Evolutionary conservation across 92 coral and sea anemone species (phyloP).

Genomic region (Phenganax marumi): DNA sequence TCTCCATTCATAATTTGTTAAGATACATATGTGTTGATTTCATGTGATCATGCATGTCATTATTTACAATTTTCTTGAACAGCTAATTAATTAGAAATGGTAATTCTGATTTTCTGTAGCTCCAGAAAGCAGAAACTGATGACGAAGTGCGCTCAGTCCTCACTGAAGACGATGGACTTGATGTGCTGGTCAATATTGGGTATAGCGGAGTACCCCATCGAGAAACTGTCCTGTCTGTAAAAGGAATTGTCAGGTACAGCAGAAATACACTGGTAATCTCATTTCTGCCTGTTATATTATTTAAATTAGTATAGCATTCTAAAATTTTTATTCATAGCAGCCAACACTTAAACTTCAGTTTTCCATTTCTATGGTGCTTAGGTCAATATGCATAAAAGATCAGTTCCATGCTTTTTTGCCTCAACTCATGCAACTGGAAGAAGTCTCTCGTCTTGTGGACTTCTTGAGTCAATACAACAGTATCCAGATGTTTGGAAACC

Average conservation of each 20-base stretch:
- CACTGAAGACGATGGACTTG: constrained; percentile 54
- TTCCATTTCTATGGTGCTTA: background rate
- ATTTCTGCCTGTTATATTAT: constrained; percentile 10
- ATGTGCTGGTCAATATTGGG: constrained; percentile 54
- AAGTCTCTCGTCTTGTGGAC: constrained; percentile 39
- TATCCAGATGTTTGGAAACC: constrained; percentile 38
- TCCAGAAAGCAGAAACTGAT: constrained; percentile 53
- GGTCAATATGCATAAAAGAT: constrained; percentile 44
- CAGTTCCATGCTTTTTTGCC: constrained; percentile 23
- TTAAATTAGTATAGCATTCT: background rate
- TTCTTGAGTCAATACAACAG: constrained; percentile 20
- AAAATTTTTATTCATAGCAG: too few species aligned
- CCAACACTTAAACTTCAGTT: background rate
- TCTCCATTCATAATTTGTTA: too few species aligned
- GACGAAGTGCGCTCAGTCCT: constrained; percentile 49
- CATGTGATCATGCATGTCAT: too few species aligned
- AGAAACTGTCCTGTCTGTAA: constrained; percentile 50
- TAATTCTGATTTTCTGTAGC: constrained; percentile 27
- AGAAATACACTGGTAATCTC: background rate
- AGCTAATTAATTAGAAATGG: too few species aligned
- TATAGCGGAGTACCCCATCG: constrained; percentile 60
- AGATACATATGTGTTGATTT: too few species aligned
- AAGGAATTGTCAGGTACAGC: constrained; percentile 55
- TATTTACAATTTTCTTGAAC: too few species aligned
- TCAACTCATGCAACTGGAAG: constrained; percentile 41